These are phyloP conservation scores for Monochamus alternatus DNA, from an alignment of 2,888 invertebrate species.

Conservation along the genomic window DNA sequence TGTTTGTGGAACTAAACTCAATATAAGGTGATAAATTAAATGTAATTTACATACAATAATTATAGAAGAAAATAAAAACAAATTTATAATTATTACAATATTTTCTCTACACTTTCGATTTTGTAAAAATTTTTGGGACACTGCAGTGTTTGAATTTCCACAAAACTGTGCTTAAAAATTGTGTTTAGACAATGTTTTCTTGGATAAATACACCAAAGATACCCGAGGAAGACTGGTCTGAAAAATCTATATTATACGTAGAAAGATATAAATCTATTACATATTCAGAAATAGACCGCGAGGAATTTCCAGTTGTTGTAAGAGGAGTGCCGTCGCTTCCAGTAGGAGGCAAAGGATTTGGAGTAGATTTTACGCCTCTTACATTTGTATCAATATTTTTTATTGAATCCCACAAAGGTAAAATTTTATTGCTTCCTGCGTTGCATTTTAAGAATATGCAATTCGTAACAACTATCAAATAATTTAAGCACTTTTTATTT, in stretches of 20 bases:
- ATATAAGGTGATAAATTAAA: slow-evolving; percentile 27
- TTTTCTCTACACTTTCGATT: not conserved
- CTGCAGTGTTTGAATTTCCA: not conserved
- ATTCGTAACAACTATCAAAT: too few relatives aligned
- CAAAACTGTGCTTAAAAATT: slow-evolving; percentile 40
- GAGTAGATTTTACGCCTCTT: slow-evolving; percentile 75
- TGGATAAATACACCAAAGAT: slow-evolving; percentile 69
- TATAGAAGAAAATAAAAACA: not conserved
- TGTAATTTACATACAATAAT: not conserved
- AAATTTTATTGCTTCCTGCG: slow-evolving; percentile 37
- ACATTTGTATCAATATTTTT: slow-evolving; percentile 77
- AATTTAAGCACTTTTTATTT: too few relatives aligned
- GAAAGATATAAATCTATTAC: slow-evolving; percentile 75
- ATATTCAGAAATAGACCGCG: slow-evolving; percentile 78
- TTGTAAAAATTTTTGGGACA: not conserved
- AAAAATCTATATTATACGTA: slow-evolving; percentile 73
- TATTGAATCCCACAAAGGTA: slow-evolving; percentile 80
- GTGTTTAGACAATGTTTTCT: slow-evolving; percentile 64
- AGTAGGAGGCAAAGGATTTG: slow-evolving; percentile 70
- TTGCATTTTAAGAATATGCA: too few relatives aligned
- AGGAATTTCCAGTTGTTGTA: slow-evolving; percentile 77
- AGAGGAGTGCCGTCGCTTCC: slow-evolving; percentile 71
- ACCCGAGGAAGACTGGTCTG: slow-evolving; percentile 73
- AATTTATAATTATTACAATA: not conserved
- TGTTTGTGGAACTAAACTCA: slow-evolving; percentile 25